phyloP scores from a whole-genome alignment of 2,888 invertebrate species.

The Rhagonycha lutea region DNA sequence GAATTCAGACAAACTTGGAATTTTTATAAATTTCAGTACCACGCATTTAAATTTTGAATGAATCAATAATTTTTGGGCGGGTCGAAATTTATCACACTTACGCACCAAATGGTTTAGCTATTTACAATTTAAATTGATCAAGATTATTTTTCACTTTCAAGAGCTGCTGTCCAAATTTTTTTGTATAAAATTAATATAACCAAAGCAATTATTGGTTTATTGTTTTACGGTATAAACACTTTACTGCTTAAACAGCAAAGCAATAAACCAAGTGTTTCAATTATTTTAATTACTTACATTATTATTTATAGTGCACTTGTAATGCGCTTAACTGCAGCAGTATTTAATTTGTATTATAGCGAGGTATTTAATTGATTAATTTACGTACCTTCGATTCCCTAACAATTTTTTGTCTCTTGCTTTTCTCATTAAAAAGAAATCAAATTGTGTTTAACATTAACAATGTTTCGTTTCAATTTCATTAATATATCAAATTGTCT shows the following conservation, averaged over 20 bases:
- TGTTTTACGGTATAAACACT: neutral
- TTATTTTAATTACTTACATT: neutral
- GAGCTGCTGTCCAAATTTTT: neutral
- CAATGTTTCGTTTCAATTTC: neutral
- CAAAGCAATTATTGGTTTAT: neutral
- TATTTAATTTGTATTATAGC: neutral
- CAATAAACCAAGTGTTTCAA: neutral
- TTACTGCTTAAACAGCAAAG: neutral
- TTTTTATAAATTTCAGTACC: neutral
- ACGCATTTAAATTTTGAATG: neutral
- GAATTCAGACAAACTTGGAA: neutral
- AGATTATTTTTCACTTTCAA: neutral
- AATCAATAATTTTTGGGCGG: neutral
- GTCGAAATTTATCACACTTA: neutral
- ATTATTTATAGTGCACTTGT: neutral
- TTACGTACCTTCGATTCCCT: neutral
- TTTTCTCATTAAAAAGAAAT: neutral
- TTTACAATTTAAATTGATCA: neutral
- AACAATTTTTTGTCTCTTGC: neutral
- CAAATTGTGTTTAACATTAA: neutral
- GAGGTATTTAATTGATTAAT: neutral
- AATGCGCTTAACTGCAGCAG: neutral
- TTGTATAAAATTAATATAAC: neutral
- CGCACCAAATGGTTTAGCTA: neutral
- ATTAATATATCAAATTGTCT: neutral